Conservation (phyloP, 2,888 invertebrate genomes). For the Blastobasis lacticolella region DNA sequence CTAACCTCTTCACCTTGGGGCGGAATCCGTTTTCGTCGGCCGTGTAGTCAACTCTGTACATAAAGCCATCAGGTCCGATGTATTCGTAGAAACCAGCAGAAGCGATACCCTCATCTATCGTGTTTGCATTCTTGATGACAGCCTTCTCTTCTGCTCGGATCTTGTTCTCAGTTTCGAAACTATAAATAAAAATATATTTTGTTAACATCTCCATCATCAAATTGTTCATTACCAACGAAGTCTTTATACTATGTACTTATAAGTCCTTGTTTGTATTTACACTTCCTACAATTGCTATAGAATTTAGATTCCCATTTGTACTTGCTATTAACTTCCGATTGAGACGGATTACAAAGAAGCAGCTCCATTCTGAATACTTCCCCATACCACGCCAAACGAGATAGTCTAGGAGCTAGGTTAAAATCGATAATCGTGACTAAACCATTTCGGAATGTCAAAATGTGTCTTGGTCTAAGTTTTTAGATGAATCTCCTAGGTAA, state of each 20-base stretch:
- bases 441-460: no score
- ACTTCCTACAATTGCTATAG: no score
- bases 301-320: no score
- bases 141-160: constrained; percentile 70
- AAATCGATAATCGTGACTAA: neutral
- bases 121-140: constrained; percentile 63
- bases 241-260: no score
- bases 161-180: constrained; percentile 72
- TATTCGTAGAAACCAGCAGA: constrained; percentile 70
- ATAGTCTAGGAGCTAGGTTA: constrained; percentile 2
- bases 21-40: constrained; percentile 70
- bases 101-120: constrained; percentile 65
- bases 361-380: constrained; percentile 3
- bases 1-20: constrained; percentile 58
- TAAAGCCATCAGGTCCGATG: constrained; percentile 69
- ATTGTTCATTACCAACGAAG: neutral
- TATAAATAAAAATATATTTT: constrained; percentile 25
- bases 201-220: neutral
- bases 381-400: constrained; percentile 5
- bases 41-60: constrained; percentile 69
- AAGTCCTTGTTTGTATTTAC: no score
- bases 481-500: no score
- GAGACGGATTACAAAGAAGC: constrained; percentile 1
- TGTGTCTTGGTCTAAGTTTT: no score
- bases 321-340: constrained; percentile 1